These are phyloP conservation scores for Rhea americana DNA, from an alignment of 2,113 vertebrate species.

Conservation along the genomic window DNA sequence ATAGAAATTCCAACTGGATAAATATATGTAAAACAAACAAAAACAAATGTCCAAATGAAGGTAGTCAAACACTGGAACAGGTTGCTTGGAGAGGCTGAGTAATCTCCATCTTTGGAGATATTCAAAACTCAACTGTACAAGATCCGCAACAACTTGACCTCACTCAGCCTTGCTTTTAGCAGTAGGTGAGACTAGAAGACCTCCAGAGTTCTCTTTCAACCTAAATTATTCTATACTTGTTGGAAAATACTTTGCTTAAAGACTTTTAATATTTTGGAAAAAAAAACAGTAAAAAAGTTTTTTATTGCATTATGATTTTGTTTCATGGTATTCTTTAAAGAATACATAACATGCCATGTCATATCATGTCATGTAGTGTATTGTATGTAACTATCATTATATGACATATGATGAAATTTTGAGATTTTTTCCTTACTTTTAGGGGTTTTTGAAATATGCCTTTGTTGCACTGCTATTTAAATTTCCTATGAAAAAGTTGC, in stretches of 20 bases:
- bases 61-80: background rate
- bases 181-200: background rate
- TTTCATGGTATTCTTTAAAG: background rate
- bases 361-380: background rate
- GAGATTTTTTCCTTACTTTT: background rate
- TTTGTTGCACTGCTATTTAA: background rate
- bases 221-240: background rate
- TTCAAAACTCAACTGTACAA: background rate
- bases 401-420: background rate
- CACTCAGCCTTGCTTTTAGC: background rate
- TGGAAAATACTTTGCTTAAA: background rate
- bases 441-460: background rate
- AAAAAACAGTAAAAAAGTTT: background rate
- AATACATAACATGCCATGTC: background rate
- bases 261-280: background rate
- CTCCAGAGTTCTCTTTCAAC: background rate
- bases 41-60: background rate
- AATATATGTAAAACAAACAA: no score
- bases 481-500: background rate
- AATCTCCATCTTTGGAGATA: background rate
- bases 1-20: background rate
- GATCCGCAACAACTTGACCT: background rate
- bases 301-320: background rate
- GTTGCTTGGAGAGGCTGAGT: background rate
- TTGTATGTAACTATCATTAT: fast-evolving